These are phyloP conservation scores for Megaceryle alcyon DNA, from an alignment of 2,797 vertebrate genomes.

Conservation along the genomic window DNA sequence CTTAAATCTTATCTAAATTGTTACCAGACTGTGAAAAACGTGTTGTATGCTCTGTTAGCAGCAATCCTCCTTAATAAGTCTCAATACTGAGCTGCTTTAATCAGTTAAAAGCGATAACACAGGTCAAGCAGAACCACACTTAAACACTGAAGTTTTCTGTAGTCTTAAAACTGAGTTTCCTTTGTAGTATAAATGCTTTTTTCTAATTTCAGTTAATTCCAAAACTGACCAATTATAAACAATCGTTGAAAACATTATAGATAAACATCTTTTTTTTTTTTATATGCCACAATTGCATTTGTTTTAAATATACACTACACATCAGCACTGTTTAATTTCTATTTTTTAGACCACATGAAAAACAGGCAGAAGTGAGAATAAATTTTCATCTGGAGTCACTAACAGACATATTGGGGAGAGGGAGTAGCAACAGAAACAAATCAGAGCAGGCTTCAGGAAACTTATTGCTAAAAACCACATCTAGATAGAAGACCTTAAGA, in stretches of 20 bases:
- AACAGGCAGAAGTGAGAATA: background rate
- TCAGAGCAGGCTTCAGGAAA: background rate
- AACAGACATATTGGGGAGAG: background rate
- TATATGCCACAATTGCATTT: background rate
- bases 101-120: background rate
- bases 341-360: background rate
- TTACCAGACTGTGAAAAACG: background rate
- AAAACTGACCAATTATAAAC: background rate
- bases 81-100: background rate
- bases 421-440: background rate
- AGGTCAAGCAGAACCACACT: background rate
- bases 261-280: background rate
- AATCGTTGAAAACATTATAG: background rate
- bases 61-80: background rate
- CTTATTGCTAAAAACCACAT: background rate
- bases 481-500: background rate
- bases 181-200: background rate
- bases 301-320: background rate
- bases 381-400: background rate
- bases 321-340: background rate
- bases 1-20: background rate
- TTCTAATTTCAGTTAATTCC: background rate
- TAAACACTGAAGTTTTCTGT: background rate
- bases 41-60: background rate
- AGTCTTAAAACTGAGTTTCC: background rate